Conservation (phyloP, 1,140 invertebrate genomes). For the Rhopalosiphum maidis region DNA sequence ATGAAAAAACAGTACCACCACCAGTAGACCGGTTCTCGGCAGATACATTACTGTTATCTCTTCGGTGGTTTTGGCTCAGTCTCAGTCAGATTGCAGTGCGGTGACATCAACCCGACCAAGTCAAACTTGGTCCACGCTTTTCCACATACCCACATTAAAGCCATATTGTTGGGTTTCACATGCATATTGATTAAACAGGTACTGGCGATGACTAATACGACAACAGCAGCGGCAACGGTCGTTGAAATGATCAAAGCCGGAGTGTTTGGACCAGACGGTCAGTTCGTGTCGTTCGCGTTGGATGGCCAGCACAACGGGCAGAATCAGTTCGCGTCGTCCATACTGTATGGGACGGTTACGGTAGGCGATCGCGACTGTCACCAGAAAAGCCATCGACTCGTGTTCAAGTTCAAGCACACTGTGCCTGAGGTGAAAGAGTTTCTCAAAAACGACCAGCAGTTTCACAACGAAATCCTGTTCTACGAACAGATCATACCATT, state of each 20-base stretch:
- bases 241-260: background rate
- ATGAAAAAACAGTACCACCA: background rate
- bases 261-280: background rate
- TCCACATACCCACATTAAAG: background rate
- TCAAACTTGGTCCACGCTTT: background rate
- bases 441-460: background rate
- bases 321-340: conserved; percentile 43
- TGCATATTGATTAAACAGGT: background rate
- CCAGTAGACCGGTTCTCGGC: no score
- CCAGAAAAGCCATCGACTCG: background rate
- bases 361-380: background rate
- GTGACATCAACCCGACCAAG: background rate
- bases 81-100: background rate
- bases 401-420: conserved; percentile 36
- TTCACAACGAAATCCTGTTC: conserved; percentile 55
- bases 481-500: conserved; percentile 45
- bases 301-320: background rate
- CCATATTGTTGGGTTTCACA: background rate
- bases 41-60: background rate
- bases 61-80: background rate
- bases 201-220: background rate
- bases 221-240: background rate
- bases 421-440: background rate
- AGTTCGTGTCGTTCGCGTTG: conserved; percentile 19
- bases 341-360: conserved; percentile 23